Evolutionary conservation across 2,888 invertebrate species (phyloP), one percentile per base, ranked within the genome.

Genomic region (Lottia scabra): DNA sequence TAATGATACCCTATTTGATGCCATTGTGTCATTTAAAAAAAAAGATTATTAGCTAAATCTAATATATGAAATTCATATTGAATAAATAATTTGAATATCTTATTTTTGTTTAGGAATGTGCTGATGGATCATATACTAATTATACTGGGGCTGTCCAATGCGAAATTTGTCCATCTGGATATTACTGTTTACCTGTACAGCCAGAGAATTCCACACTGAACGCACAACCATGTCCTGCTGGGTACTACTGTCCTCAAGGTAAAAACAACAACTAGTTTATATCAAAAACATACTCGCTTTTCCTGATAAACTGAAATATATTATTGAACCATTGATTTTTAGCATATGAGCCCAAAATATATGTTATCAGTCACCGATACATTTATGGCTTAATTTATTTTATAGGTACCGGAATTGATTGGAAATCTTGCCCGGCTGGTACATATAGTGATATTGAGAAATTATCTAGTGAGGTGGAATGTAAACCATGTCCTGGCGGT

Each of bases 201-300:
- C 84, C 85, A 12, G 72, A 78, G 26, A 88, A 87, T 74, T 82
- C 85, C 13, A 78, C 84, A 8, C 80, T 84, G 13, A 86, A 83
- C 68, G 77, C 83, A 8, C 83, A 83, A 72, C 76, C 80, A n/a
- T 88, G 88, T 71, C 86, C 85, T 38, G 74, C 75, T 13, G 88
- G 88, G 43, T 84, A 86, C 78, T 87, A 78, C 74, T 87, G 87
- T 77, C 85, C 84, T 8, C 65, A 74, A 78, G 85, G 86, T 85
- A 71, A 68, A n/a, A n/a, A n/a, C n/a, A n/a, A n/a, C n/a, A n/a
- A n/a, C n/a, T n/a, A n/a, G n/a, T n/a, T n/a, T n/a, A n/a, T n/a
- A n/a, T n/a, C n/a, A n/a, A n/a, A n/a, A n/a, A n/a, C n/a, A n/a
- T n/a, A n/a, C n/a, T n/a, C n/a, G n/a, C n/a, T n/a, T n/a, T n/a